These are phyloP conservation scores for Pyrocoelia pectoralis DNA, from an alignment of 2,888 invertebrate genomes.

Conservation along the genomic window DNA sequence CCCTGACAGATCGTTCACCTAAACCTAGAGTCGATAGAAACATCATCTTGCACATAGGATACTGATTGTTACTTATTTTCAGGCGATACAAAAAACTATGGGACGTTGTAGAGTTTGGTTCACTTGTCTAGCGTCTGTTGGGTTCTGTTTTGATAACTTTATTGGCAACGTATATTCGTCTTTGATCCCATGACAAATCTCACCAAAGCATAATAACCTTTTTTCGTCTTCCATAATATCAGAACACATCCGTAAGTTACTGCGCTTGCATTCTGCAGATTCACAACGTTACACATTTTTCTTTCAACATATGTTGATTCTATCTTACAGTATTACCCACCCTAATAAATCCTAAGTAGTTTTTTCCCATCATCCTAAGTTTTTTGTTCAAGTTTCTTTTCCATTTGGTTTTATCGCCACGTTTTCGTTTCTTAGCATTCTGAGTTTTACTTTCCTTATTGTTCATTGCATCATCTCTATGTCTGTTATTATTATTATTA, in stretches of 20 bases:
- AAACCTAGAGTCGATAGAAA: not conserved
- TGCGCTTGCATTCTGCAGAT: not conserved
- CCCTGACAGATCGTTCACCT: slow-evolving; percentile 3
- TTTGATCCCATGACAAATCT: slow-evolving; percentile 6
- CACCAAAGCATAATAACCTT: not conserved
- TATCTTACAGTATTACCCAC: not conserved
- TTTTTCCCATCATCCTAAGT: too few relatives aligned
- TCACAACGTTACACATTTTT: slow-evolving; percentile 2
- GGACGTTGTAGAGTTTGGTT: slow-evolving; percentile 3
- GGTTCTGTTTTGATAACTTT: slow-evolving; percentile 3
- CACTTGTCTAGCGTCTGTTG: slow-evolving; percentile 4
- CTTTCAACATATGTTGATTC: not conserved
- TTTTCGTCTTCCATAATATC: slow-evolving; percentile 3
- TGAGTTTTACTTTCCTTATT: not conserved
- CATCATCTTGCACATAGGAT: slow-evolving; percentile 2
- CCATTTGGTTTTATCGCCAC: not conserved
- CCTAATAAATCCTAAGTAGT: slow-evolving; percentile 7
- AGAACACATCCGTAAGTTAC: not conserved
- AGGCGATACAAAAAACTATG: slow-evolving; percentile 4
- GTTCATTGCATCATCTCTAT: not conserved
- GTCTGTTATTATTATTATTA: not conserved
- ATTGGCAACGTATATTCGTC: slow-evolving; percentile 4
- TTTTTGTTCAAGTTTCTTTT: too few relatives aligned
- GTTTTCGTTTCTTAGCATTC: slow-evolving; percentile 1
- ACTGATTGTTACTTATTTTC: not conserved